A percentile compares a stretch with the other conserved stretches of the same genome.
Evolutionary conservation across 2,797 vertebrate species (phyloP).

Genomic region (Thalassophryne amazonica): DNA sequence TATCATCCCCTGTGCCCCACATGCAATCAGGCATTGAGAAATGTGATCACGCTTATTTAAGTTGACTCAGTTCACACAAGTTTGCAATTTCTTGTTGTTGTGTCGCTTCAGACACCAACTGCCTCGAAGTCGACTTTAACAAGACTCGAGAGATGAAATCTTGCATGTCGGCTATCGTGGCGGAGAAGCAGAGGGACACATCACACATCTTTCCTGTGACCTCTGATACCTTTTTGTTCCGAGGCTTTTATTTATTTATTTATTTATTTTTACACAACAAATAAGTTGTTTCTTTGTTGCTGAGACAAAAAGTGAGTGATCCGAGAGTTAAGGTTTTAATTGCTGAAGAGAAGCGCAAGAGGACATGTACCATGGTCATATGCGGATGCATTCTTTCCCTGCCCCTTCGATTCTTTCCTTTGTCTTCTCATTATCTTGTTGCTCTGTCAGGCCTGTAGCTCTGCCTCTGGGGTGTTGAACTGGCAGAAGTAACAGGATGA

Average conservation of each 20-base stretch:
- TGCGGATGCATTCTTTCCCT: background rate
- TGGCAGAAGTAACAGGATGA: slow-evolving; percentile 52
- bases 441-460: slow-evolving; percentile 46
- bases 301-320: slow-evolving; percentile 31
- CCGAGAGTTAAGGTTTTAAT: slow-evolving; percentile 32
- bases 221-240: slow-evolving; percentile 28
- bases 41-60: background rate
- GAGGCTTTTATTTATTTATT: slow-evolving; percentile 20
- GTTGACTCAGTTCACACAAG: background rate
- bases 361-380: slow-evolving; percentile 5
- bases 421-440: slow-evolving; percentile 52
- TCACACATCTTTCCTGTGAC: slow-evolving; percentile 46
- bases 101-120: slow-evolving; percentile 43
- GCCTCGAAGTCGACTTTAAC: slow-evolving; percentile 54
- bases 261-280: slow-evolving; percentile 43
- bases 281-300: slow-evolving; percentile 37
- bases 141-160: slow-evolving; percentile 58
- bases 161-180: slow-evolving; percentile 51
- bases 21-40: too few species aligned
- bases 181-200: slow-evolving; percentile 39
- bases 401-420: slow-evolving; percentile 1
- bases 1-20: too few species aligned
- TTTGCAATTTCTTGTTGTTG: background rate
- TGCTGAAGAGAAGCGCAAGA: slow-evolving; percentile 23
- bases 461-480: slow-evolving; percentile 49